These are phyloP conservation scores for Phymanthus crucifer DNA, from an alignment of 92 coral and sea anemone genomes.

Conservation along the genomic window DNA sequence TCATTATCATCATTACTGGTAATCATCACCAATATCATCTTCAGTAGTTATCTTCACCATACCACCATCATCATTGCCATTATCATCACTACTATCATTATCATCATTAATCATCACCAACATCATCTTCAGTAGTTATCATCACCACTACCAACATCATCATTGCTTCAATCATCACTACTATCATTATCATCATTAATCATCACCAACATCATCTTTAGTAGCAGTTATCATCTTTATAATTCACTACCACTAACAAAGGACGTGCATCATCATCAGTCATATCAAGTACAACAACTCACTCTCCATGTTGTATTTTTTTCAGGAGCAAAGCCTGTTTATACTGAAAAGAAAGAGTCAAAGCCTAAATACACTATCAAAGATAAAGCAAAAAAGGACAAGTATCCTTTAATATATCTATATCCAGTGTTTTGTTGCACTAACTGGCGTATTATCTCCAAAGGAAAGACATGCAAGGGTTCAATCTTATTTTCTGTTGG, in stretches of 20 bases:
- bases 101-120: background rate
- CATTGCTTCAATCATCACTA: background rate
- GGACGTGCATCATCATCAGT: background rate
- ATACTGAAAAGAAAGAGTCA: constrained; percentile 55
- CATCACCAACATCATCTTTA: too few species aligned
- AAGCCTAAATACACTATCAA: constrained; percentile 81
- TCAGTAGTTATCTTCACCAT: background rate
- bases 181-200: background rate
- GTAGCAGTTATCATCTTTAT: too few species aligned
- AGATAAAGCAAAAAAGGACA: constrained; percentile 47
- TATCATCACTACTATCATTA: background rate
- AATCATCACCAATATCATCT: background rate
- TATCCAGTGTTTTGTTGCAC: too few species aligned
- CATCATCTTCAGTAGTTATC: background rate
- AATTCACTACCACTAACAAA: background rate
- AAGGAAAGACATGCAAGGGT: background rate
- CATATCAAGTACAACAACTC: background rate
- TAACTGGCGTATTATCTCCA: too few species aligned
- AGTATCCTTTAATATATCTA: too few species aligned
- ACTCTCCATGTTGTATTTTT: too few species aligned
- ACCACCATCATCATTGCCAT: background rate
- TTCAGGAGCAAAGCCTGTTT: constrained; percentile 88
- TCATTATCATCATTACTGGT: background rate
- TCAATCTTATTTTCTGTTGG: too few species aligned
- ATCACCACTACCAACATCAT: background rate